Evolutionary conservation across 2,797 vertebrate genomes (phyloP), one percentile per base, ranked within the genome.

Genomic region (Chloroceryle amazona): DNA sequence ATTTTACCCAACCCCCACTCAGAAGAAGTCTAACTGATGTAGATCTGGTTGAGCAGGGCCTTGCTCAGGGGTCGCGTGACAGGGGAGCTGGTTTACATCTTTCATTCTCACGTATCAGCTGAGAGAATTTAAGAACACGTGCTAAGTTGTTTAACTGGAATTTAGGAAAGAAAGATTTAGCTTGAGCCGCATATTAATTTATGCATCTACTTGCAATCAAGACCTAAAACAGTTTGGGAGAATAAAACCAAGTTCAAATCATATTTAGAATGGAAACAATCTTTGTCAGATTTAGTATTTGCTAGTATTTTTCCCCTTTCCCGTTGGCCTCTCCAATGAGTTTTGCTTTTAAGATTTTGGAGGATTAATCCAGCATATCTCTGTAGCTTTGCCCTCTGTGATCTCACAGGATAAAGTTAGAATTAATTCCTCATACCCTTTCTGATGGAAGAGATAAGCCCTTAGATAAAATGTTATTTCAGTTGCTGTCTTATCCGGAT

Each of bases 391-490:
- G 71, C 86, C 91, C 89, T 94, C 96, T 95, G 82, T 96, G 89
- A 97, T 97, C 96, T 97, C 86, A 81, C 21, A 90, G 95, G 93
- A 96, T 95, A 97, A 97, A 96, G 85, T 97, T 95, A 94, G 96
- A 98, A 97, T 98, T 96, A 98, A 98, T 98, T 98, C 97, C 95
- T 93, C 76, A 94, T 91, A 96, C 95, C 96, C 97, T 97, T 98
- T 98, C 98, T 98, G 98, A 98, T 98, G 96, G 93, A 98, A 96
- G 97, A 95, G 98, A 98, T 99, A 98, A 98, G 97, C 97, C 91
- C 94, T 94, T 98, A 97, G 98, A 97, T 97, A 97, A 97, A 97
- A 95, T 96, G 95, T 91, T 97, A 97, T 96, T 98, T 93, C 95
- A 96, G 90, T 95, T 96, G 90, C 93, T 93, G 81, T 94, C 90